These are phyloP conservation scores for Chalcis sispes DNA, from an alignment of 2,888 invertebrate species.

Conservation along the genomic window DNA sequence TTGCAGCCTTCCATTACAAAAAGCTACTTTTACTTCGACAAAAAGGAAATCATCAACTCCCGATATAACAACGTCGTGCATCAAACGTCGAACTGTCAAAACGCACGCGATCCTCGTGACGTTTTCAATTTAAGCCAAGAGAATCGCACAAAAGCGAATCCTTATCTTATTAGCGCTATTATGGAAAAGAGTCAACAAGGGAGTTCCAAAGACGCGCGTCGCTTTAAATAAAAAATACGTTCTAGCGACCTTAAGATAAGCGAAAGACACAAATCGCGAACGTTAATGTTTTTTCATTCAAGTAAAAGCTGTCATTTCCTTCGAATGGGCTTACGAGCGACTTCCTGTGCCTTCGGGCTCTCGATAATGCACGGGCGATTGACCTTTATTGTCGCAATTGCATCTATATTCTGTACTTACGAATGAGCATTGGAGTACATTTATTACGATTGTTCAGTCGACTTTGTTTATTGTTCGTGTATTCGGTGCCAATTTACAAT, in stretches of 20 bases:
- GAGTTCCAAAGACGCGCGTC: conserved; percentile 12
- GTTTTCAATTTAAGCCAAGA: not conserved
- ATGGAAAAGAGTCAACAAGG: too few species aligned
- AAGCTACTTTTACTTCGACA: too few species aligned
- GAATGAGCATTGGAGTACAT: too few species aligned
- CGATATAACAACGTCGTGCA: too few species aligned
- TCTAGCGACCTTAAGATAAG: conserved; percentile 17
- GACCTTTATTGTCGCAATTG: conserved; percentile 37
- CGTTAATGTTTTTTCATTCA: conserved; percentile 35
- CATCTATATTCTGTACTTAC: too few species aligned
- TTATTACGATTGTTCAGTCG: too few species aligned
- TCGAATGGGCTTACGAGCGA: conserved; percentile 16
- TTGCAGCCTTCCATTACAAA: too few species aligned
- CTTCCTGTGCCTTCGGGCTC: conserved; percentile 18
- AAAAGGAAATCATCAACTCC: too few species aligned
- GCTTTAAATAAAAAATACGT: not conserved
- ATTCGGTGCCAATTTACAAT: too few species aligned
- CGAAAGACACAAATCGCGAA: not conserved
- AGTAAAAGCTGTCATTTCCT: conserved; percentile 45
- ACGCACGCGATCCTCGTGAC: too few species aligned
- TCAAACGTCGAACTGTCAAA: too few species aligned
- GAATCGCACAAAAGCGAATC: not conserved
- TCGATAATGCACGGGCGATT: conserved; percentile 44
- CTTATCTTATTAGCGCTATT: conserved; percentile 42
- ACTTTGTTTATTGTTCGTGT: too few species aligned